A percentile compares a stretch with the other conserved stretches of the same genome.
Conservation (phyloP, 2,113 vertebrate genomes). For the Tragelaphus strepsiceros region DNA sequence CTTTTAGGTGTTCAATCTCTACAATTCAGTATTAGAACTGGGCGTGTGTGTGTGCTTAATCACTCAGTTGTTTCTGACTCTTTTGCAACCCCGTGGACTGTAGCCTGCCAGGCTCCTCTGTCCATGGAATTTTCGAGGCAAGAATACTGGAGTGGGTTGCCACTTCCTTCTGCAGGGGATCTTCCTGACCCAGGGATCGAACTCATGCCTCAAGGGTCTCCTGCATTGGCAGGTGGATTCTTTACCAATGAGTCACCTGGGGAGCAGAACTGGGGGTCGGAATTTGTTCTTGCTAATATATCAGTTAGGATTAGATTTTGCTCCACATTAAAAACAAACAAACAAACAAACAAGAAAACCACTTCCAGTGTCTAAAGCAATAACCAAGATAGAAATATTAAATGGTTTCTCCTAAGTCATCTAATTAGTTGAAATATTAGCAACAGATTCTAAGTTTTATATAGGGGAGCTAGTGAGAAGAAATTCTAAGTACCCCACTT, state of each 20-base stretch:
- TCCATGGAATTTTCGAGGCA: not conserved
- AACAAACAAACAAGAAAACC: not conserved
- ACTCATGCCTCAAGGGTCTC: not conserved
- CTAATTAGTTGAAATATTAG: not conserved
- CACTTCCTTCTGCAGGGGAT: not conserved
- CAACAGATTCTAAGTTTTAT: not conserved
- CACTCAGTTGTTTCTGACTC: not conserved
- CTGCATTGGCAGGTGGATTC: not conserved
- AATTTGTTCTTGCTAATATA: not conserved
- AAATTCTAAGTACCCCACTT: not conserved
- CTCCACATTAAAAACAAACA: not conserved
- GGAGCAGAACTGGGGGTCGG: not conserved
- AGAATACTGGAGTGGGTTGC: not conserved
- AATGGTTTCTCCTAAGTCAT: not conserved
- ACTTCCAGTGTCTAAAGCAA: not conserved
- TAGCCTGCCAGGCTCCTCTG: not conserved
- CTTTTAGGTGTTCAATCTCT: not conserved
- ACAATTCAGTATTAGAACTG: not conserved
- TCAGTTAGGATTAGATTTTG: not conserved
- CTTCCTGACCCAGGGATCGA: not conserved
- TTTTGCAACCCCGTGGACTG: not conserved
- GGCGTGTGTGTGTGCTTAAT: not conserved
- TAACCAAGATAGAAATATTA: not conserved
- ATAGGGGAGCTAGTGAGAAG: not conserved
- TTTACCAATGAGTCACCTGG: not conserved